Conservation (phyloP, 2,888 invertebrate species). For the Choristoneura rosaceana region DNA sequence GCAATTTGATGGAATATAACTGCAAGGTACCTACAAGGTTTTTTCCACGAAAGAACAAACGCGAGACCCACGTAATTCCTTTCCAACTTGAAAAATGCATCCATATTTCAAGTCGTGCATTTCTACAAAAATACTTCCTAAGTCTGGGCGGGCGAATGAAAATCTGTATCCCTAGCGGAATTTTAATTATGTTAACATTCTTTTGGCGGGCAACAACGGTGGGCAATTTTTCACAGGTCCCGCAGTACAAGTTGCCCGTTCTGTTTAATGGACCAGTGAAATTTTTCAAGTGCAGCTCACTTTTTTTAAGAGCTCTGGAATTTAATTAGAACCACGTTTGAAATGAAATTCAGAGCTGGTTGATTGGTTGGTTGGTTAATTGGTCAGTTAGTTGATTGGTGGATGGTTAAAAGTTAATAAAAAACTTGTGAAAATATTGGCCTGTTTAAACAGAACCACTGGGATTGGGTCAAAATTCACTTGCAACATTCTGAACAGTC, state of each 20-base stretch:
- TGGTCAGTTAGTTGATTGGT: no score
- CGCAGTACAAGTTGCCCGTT: conserved; percentile 41
- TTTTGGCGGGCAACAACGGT: conserved; percentile 59
- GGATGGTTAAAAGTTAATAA: no score
- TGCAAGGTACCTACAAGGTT: not conserved
- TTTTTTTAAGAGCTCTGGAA: conserved; percentile 28
- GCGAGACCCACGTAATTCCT: conserved; percentile 20
- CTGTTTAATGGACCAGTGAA: conserved; percentile 54
- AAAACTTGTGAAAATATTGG: no score
- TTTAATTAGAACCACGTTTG: conserved; percentile 25
- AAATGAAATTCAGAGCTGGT: not conserved
- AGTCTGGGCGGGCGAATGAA: conserved; percentile 46
- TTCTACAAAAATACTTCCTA: conserved; percentile 41
- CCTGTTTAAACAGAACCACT: no score
- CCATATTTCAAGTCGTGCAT: conserved; percentile 39
- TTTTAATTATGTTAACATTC: conserved; percentile 77
- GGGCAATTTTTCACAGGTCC: conserved; percentile 58
- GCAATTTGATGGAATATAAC: no score
- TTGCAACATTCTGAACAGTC: no score
- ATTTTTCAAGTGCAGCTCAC: conserved; percentile 53
- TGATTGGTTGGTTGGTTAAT: not conserved
- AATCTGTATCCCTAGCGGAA: conserved; percentile 51
- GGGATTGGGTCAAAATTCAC: no score
- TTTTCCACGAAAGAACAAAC: conserved; percentile 5
- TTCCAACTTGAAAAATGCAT: conserved; percentile 38